Evolutionary conservation across 1,140 invertebrate genomes (phyloP), one percentile per base, ranked within the genome.

Genomic region (Limonius californicus): DNA sequence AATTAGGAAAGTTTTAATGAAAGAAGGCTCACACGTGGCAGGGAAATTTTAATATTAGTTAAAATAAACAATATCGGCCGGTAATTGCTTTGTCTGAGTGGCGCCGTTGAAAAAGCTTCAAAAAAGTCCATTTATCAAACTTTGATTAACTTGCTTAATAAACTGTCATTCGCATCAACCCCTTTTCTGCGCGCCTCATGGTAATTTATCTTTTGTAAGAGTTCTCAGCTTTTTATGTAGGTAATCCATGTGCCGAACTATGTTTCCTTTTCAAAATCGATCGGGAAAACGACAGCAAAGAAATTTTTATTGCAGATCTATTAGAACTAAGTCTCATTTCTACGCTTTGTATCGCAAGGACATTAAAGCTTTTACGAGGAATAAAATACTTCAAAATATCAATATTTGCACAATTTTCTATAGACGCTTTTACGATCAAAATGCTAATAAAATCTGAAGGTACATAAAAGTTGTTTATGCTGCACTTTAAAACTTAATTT

Each of bases 131-230:
- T 50, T 50, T 50, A 50, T 50, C 45, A 50, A 50, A 50, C 14
- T 50, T 50, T 50, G 45, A 50, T 50, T 50, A 50, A 50, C 45
- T 50, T 50, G 45, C 45, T 50, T 50, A 50, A 50, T 50, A 50
- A 50, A 21, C 45, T 50, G 45, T 50, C 45, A 21, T 21, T 50
- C 45, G 16, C 20, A 21, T 50, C 45, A 50, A 21, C 16, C 45
- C 45, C 45, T 21, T 45, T 50, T 50, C 45, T 50, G 35, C 35
- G 8, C 35, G 35, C n/a, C 35, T 39, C 35, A 12, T 14, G 35
- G n/a, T 39, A 39, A 39, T 39, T 39, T 39, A 39, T 39, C 35
- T 39, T 39, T 39, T 39, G 35, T 39, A 39, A 39, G 35, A 39
- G 35, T 39, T 39, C n/a, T 39, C 35, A 39, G n/a, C 35, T 12